Evolutionary conservation across 2,888 invertebrate species (phyloP).

Genomic region (Dinocampus coccinellae): DNA sequence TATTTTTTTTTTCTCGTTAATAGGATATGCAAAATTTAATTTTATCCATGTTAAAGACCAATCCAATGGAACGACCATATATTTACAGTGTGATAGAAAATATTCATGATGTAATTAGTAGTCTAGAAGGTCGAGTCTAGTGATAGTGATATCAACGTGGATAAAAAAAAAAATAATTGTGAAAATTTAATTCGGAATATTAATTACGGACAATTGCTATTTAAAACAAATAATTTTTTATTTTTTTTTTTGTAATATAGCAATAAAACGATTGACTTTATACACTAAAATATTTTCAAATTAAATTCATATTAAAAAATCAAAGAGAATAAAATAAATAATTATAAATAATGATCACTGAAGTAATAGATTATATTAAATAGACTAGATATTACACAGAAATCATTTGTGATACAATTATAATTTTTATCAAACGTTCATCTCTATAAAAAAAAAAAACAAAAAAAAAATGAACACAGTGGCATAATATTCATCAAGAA

Average conservation of each 20-base stretch:
- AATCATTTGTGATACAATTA: not conserved
- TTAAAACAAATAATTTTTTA: too few relatives aligned
- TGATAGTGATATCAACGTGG: conserved; percentile 3
- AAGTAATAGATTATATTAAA: not conserved
- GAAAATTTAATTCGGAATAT: too few relatives aligned
- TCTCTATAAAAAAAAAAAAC: not conserved
- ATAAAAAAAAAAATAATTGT: not conserved
- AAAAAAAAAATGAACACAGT: too few relatives aligned
- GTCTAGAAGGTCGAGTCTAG: conserved; percentile 74
- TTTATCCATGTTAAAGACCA: conserved; percentile 79
- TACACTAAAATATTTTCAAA: not conserved
- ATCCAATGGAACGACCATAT: conserved; percentile 82
- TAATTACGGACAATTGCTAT: too few relatives aligned
- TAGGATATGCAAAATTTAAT: conserved; percentile 80
- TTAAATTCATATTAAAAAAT: not conserved
- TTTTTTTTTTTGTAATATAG: too few relatives aligned
- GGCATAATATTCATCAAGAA: too few relatives aligned
- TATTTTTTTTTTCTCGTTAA: conserved; percentile 42
- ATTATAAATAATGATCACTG: not conserved
- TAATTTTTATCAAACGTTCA: not conserved
- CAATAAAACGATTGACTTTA: not conserved
- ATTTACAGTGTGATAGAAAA: conserved; percentile 80
- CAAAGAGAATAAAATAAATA: not conserved
- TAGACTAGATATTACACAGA: not conserved
- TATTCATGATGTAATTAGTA: conserved; percentile 73